Percentiles rank a stretch among this genome's conserved stretches.
Evolutionary conservation across 2,888 invertebrate species (phyloP).

Genomic region (Rhagonycha lutea): DNA sequence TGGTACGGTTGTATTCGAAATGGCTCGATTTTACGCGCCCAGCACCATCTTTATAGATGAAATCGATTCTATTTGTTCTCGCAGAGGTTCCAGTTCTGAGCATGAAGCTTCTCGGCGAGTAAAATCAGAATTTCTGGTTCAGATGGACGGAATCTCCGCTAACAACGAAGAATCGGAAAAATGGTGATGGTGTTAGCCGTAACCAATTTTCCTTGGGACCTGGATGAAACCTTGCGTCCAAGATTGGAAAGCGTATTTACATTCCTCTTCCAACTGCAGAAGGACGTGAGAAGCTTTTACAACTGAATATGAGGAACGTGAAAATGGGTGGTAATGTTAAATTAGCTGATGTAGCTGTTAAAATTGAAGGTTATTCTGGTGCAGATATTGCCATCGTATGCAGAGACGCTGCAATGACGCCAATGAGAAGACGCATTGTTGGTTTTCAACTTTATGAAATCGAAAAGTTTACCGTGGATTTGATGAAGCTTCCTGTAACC

Average conservation of each 20-base stretch:
- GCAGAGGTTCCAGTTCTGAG: conserved; percentile 72
- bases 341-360: conserved; percentile 78
- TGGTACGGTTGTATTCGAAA: no score
- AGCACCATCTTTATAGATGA: conserved; percentile 99
- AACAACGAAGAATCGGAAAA: conserved; percentile 56
- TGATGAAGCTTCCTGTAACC: conserved; percentile 92
- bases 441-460: conserved; percentile 94
- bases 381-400: conserved; percentile 99
- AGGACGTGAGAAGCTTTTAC: conserved; percentile 81
- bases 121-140: no score
- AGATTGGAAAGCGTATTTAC: conserved; percentile 97
- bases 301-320: conserved; percentile 88
- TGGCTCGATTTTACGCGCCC: conserved; percentile 86
- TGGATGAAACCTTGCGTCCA: conserved; percentile 94
- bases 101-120: no score
- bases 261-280: conserved; percentile 92
- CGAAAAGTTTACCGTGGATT: conserved; percentile 90
- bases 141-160: no score
- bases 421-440: conserved; percentile 92
- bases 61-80: conserved; percentile 95
- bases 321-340: conserved; percentile 82
- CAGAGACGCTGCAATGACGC: conserved; percentile 99
- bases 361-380: conserved; percentile 93
- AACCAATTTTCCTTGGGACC: conserved; percentile 99
- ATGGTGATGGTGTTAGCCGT: conserved; percentile 98